Percentiles rank a stretch among this genome's conserved stretches.
Evolutionary conservation across 2,797 vertebrate genomes (phyloP).

Genomic region (Dryobates pubescens): DNA sequence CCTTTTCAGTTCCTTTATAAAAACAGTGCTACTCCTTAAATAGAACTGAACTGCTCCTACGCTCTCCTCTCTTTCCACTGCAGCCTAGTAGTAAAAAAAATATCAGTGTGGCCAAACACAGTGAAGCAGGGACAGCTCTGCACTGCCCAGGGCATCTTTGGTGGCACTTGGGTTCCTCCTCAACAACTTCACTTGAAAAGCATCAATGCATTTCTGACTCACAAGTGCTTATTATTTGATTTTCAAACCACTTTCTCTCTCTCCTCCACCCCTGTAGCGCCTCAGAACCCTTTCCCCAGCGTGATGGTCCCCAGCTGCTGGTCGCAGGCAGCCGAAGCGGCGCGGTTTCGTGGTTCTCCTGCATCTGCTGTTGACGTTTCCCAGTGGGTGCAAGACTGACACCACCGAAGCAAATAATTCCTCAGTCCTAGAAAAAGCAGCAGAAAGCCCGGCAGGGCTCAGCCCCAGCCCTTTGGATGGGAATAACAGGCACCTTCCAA

Average conservation of each 20-base stretch:
- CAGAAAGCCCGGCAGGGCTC: fast-evolving
- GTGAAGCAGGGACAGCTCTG: not conserved
- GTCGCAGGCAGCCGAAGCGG: not conserved
- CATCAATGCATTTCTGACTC: fast-evolving
- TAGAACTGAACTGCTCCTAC: not conserved
- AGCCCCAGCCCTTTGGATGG: not conserved
- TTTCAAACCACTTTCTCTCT: not conserved
- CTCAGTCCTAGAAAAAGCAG: not conserved
- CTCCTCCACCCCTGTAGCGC: not conserved
- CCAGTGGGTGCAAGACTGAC: not conserved
- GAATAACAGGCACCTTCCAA: not conserved
- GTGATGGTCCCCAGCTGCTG: not conserved
- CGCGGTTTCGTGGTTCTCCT: not conserved
- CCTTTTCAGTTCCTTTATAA: not conserved
- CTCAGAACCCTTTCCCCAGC: fast-evolving
- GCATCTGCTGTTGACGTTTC: not conserved
- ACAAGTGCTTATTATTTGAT: fast-evolving
- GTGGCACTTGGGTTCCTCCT: not conserved
- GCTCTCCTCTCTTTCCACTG: not conserved
- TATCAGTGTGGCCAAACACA: fast-evolving
- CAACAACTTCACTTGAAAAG: not conserved
- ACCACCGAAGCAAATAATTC: not conserved
- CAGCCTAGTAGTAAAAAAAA: not conserved
- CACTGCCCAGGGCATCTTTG: not conserved
- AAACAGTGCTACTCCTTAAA: not conserved